Evolutionary conservation across 2,113 vertebrate genomes (phyloP).

Genomic region (Tachysurus vachellii): DNA sequence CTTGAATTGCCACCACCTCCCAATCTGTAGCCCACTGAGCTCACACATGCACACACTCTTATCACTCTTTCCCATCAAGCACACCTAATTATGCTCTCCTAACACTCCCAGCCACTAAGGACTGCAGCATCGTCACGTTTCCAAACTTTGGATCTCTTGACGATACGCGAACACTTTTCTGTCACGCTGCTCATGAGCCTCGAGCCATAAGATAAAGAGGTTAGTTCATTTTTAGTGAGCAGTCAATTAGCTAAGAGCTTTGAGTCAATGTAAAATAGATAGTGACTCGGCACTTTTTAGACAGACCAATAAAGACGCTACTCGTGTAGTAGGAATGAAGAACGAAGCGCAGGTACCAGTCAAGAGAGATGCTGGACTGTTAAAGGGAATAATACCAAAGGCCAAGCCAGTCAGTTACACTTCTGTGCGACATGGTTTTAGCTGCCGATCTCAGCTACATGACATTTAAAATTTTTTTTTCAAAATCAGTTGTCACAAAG

Average conservation of each 20-base stretch:
- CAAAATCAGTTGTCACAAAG: not conserved
- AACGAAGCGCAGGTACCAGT: not conserved
- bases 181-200: not conserved
- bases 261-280: constrained; percentile 4
- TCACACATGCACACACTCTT: not conserved
- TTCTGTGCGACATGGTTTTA: not conserved
- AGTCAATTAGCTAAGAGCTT: constrained; percentile 30
- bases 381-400: not conserved
- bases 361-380: not conserved
- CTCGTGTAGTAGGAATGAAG: not conserved
- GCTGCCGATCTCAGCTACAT: not conserved
- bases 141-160: not conserved
- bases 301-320: not conserved
- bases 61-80: not conserved
- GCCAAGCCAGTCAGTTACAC: not conserved
- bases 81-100: not conserved
- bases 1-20: not conserved
- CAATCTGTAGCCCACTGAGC: not conserved
- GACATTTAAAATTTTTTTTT: not conserved
- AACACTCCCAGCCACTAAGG: not conserved
- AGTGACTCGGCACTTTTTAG: not conserved
- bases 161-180: not conserved
- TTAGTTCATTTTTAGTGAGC: constrained; percentile 42
- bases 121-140: not conserved
- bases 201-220: constrained; percentile 18